phyloP scores from a whole-genome alignment of 1,140 invertebrate genomes.

The Periplaneta americana region DNA sequence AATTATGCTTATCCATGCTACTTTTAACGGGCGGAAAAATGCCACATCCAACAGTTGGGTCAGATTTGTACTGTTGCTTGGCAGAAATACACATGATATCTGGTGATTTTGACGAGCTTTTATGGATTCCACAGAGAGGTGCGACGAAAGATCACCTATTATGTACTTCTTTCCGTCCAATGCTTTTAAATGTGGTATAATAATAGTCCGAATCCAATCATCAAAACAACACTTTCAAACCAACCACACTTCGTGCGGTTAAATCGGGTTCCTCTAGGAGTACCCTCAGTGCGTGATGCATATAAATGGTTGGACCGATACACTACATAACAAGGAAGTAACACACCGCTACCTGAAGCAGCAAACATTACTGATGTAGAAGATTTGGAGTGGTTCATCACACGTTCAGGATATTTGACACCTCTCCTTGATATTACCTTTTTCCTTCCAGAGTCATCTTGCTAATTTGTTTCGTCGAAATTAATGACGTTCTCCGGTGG shows the following conservation, averaged over 20 bases:
- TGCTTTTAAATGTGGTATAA: conserved; percentile 26
- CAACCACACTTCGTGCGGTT: conserved; percentile 30
- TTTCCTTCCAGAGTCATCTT: not conserved
- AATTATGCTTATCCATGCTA: not conserved
- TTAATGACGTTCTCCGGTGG: not conserved
- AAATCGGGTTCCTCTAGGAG: conserved; percentile 22
- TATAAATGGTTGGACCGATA: conserved; percentile 24
- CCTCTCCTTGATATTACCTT: conserved; percentile 18
- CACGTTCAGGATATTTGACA: conserved; percentile 22
- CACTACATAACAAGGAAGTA: conserved; percentile 24
- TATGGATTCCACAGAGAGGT: conserved; percentile 25
- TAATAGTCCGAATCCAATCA: conserved; percentile 26
- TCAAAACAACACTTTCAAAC: conserved; percentile 32
- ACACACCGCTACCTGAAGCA: conserved; percentile 21
- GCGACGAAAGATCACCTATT: conserved; percentile 35
- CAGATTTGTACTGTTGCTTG: not conserved
- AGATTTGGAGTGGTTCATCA: conserved; percentile 21
- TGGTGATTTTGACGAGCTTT: too few relatives aligned
- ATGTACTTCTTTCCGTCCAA: conserved; percentile 27
- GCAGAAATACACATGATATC: conserved; percentile 1
- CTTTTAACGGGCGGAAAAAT: not conserved
- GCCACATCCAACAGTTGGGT: too few relatives aligned
- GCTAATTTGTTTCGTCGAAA: not conserved
- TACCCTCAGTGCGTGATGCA: conserved; percentile 23
- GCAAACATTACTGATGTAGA: conserved; percentile 27